phyloP scores from a whole-genome alignment of 2,888 invertebrate species.

The Tiphia femorata region DNA sequence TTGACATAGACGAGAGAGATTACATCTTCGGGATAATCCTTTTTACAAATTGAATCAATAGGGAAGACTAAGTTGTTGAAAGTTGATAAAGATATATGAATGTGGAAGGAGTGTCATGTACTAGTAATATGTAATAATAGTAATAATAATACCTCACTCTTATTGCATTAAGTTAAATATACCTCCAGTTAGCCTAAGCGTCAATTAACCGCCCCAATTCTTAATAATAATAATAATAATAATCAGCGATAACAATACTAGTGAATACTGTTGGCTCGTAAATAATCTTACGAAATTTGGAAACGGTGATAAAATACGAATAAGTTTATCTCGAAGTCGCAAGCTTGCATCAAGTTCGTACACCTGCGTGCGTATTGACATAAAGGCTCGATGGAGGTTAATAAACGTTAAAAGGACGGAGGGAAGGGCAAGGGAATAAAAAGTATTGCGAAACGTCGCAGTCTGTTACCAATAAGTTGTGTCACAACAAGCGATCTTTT shows the following conservation, averaged over 20 bases:
- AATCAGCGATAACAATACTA: too few relatives aligned
- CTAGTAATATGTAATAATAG: slow-evolving; percentile 17
- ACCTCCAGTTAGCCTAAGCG: slow-evolving; percentile 18
- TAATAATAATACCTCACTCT: slow-evolving; percentile 10
- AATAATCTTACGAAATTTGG: neutral
- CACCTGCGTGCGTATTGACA: slow-evolving; percentile 21
- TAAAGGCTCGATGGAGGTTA: slow-evolving; percentile 19
- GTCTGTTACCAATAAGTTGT: slow-evolving; percentile 36
- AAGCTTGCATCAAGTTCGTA: neutral
- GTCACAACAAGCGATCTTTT: slow-evolving; percentile 15
- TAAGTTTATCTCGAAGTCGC: neutral
- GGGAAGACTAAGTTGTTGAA: slow-evolving; percentile 36
- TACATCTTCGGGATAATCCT: slow-evolving; percentile 13
- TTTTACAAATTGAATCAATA: slow-evolving; percentile 13
- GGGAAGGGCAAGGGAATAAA: slow-evolving; percentile 32
- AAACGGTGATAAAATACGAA: neutral
- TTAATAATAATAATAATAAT: slow-evolving; percentile 9
- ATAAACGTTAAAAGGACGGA: slow-evolving; percentile 33
- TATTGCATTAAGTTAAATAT: slow-evolving; percentile 7
- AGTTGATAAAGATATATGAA: slow-evolving; percentile 23
- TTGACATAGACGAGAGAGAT: slow-evolving; percentile 2
- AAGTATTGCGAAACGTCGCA: slow-evolving; percentile 30
- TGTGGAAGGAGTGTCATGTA: slow-evolving; percentile 17
- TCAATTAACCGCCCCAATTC: slow-evolving; percentile 11
- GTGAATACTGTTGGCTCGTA: slow-evolving; percentile 27